phyloP scores from a whole-genome alignment of 2,113 vertebrate genomes.

The Hoplias malabaricus region DNA sequence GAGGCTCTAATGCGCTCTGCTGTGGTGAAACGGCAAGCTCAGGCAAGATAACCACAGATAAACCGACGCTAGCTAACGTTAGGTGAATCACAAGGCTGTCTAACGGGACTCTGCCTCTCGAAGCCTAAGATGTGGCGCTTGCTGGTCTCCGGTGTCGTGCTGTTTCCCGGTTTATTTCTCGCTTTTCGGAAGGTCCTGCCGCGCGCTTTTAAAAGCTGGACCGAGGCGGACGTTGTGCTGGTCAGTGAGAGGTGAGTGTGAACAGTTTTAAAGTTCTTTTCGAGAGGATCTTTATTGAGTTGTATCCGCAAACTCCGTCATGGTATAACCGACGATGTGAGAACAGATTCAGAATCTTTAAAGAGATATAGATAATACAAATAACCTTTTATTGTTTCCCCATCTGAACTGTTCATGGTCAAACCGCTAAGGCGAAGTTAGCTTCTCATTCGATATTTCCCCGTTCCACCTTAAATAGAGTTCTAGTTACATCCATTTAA shows the following conservation, averaged over 20 bases:
- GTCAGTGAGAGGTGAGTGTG: constrained; percentile 77
- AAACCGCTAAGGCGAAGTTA: no score
- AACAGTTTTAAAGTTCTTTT: neutral
- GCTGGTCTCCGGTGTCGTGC: neutral
- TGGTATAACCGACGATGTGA: no score
- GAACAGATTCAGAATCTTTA: no score
- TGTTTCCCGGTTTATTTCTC: constrained; percentile 7
- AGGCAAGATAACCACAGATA: neutral
- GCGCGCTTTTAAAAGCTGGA: neutral
- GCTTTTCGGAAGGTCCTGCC: constrained; percentile 13
- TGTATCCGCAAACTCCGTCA: no score
- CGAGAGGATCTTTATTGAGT: no score
- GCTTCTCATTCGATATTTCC: no score
- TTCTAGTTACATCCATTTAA: no score
- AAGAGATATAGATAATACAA: no score
- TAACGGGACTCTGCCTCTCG: neutral
- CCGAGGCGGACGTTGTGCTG: constrained; percentile 77
- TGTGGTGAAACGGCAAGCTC: neutral
- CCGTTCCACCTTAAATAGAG: no score
- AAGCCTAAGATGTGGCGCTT: neutral
- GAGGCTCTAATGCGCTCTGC: constrained; percentile 4
- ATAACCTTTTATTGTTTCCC: no score
- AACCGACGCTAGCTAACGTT: neutral
- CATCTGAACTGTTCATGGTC: no score
- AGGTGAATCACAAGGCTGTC: neutral